Percentiles rank a stretch among this genome's conserved stretches.
Evolutionary conservation across 2,113 vertebrate genomes (phyloP).

Genomic region (Thamnophis sirtalis): DNA sequence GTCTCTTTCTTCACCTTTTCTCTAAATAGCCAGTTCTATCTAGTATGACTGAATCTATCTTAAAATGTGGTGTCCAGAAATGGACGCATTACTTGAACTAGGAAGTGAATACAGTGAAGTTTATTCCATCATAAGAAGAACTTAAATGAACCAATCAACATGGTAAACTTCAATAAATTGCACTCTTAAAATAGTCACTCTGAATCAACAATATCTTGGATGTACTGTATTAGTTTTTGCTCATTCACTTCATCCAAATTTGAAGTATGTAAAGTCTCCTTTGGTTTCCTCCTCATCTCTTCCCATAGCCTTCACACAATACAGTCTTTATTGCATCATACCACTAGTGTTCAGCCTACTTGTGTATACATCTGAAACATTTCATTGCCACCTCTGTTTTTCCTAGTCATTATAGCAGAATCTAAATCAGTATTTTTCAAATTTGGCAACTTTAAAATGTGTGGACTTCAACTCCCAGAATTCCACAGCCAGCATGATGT

Average conservation of each 20-base stretch:
- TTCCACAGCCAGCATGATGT: neutral
- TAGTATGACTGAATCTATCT: neutral
- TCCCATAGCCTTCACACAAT: neutral
- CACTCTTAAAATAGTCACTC: neutral
- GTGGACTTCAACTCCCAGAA: neutral
- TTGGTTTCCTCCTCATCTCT: neutral
- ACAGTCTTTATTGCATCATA: neutral
- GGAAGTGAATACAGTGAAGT: neutral
- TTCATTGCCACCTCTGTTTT: neutral
- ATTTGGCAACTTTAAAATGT: neutral
- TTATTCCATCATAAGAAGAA: neutral
- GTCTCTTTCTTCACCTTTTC: neutral
- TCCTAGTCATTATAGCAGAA: neutral
- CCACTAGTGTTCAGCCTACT: neutral
- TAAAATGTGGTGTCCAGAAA: neutral
- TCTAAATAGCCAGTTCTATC: neutral
- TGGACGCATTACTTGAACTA: neutral
- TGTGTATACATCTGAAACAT: neutral
- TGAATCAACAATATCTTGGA: neutral
- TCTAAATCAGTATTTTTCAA: neutral
- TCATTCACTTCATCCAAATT: neutral
- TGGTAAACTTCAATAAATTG: neutral
- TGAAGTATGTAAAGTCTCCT: neutral
- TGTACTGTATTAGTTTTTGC: neutral
- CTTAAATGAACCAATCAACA: neutral